phyloP scores from a whole-genome alignment of 2,113 vertebrate genomes.

The Hemiscyllium ocellatum region DNA sequence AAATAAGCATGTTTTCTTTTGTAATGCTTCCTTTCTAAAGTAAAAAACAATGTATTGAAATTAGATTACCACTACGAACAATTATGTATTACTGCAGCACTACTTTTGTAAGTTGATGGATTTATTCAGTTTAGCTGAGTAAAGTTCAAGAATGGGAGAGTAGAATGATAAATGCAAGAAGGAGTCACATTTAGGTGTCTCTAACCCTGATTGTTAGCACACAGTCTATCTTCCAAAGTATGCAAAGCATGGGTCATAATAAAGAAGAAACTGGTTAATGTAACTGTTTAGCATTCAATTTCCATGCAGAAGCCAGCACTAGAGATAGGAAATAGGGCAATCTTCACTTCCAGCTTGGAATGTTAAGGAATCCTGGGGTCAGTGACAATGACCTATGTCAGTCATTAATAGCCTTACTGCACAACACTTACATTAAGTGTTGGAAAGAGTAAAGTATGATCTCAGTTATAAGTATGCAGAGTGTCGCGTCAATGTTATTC shows the following conservation, averaged over 20 bases:
- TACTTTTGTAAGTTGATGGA: slow-evolving; percentile 13
- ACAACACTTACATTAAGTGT: not conserved
- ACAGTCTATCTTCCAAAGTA: not conserved
- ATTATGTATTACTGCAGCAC: not conserved
- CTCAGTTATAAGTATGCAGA: not conserved
- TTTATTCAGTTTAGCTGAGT: not conserved
- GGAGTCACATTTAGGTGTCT: not conserved
- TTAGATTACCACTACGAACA: not conserved
- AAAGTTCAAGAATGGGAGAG: not conserved
- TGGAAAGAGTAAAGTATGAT: not conserved
- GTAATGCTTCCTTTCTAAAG: not conserved
- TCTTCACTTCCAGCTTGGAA: slow-evolving; percentile 13
- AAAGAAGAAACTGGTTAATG: not conserved
- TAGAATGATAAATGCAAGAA: not conserved
- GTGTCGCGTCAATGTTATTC: not conserved
- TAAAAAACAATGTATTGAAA: not conserved
- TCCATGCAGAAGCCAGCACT: not conserved
- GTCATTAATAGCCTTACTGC: slow-evolving; percentile 23
- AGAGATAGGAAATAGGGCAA: not conserved
- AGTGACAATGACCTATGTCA: not conserved
- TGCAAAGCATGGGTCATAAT: not conserved
- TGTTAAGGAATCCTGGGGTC: not conserved
- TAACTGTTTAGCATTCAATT: slow-evolving; percentile 1
- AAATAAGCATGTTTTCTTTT: not conserved
- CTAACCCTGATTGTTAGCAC: not conserved